Percentiles rank a stretch among this genome's conserved stretches.
phyloP scores from a whole-genome alignment of 2,113 vertebrate species.

The Erythrolamprus reginae region DNA sequence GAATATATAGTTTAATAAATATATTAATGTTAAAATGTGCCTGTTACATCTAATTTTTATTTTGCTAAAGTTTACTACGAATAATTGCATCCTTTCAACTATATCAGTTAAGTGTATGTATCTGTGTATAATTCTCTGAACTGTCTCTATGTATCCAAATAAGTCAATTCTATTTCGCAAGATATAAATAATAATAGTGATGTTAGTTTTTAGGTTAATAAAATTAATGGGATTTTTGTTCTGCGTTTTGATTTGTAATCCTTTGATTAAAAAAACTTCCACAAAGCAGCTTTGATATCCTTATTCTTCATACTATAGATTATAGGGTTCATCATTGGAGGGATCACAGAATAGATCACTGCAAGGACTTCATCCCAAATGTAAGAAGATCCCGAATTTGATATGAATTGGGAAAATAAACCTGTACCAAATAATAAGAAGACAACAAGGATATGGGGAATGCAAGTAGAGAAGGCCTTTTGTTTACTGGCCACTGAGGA shows the following conservation, averaged over 20 bases:
- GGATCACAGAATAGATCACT: not conserved
- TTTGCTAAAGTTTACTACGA: too few relatives aligned
- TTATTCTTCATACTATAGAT: conserved; percentile 14
- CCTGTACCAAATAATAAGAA: not conserved
- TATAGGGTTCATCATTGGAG: not conserved
- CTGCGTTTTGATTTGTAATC: too few relatives aligned
- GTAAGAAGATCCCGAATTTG: not conserved
- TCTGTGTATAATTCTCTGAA: not conserved
- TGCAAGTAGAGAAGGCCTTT: conserved; percentile 6
- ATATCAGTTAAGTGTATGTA: not conserved
- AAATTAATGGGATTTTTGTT: too few relatives aligned
- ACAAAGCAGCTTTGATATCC: not conserved
- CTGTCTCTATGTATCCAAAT: not conserved
- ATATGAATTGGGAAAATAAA: not conserved
- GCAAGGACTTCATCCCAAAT: not conserved
- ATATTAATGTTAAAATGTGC: too few relatives aligned
- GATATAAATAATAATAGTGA: not conserved
- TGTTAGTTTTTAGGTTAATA: not conserved
- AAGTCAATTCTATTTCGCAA: not conserved
- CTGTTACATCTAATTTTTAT: too few relatives aligned
- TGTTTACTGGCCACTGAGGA: not conserved
- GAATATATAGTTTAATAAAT: not conserved
- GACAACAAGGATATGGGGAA: not conserved
- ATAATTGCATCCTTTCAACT: too few relatives aligned
- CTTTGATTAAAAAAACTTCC: too few relatives aligned